A percentile compares a stretch with the other conserved stretches of the same genome.
phyloP scores from a whole-genome alignment of 2,797 vertebrate species.

The Chanos chanos region DNA sequence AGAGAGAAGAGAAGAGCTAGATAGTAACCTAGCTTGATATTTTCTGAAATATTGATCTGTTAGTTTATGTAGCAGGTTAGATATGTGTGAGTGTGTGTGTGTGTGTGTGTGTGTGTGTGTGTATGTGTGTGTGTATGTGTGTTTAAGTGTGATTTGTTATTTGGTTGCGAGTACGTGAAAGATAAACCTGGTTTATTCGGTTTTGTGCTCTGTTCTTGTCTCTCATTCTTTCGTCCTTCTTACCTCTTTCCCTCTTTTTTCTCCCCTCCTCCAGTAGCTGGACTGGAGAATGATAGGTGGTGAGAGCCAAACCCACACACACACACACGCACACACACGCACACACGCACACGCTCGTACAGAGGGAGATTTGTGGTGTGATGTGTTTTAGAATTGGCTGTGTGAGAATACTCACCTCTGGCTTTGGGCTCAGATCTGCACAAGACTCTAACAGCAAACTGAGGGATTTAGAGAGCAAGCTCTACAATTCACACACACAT shows the following conservation, averaged over 20 bases:
- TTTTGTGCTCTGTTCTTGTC: not conserved
- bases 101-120: not conserved
- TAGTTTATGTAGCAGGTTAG: too few relatives aligned
- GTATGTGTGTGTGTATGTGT: not conserved
- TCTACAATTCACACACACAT: conserved; percentile 9
- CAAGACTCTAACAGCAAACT: conserved; percentile 29
- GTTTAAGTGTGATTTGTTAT: not conserved
- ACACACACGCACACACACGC: not conserved
- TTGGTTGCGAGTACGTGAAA: not conserved
- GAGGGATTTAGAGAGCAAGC: conserved; percentile 10
- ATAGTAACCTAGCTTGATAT: too few relatives aligned
- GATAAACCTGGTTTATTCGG: not conserved
- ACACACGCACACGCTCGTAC: too few relatives aligned
- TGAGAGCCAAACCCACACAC: too few relatives aligned
- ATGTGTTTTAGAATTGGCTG: conserved; percentile 7
- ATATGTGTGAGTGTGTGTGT: conserved; percentile 1
- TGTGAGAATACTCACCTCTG: conserved; percentile 1
- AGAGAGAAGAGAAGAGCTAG: too few relatives aligned
- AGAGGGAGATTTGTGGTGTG: not conserved
- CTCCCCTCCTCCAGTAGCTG: not conserved
- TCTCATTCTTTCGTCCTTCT: too few relatives aligned
- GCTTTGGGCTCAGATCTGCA: conserved; percentile 7
- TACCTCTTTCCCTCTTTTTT: not conserved
- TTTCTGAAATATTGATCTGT: too few relatives aligned
- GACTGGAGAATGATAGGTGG: too few relatives aligned